Conservation (phyloP, 2,797 vertebrate genomes). For the Chloroceryle amazona region DNA sequence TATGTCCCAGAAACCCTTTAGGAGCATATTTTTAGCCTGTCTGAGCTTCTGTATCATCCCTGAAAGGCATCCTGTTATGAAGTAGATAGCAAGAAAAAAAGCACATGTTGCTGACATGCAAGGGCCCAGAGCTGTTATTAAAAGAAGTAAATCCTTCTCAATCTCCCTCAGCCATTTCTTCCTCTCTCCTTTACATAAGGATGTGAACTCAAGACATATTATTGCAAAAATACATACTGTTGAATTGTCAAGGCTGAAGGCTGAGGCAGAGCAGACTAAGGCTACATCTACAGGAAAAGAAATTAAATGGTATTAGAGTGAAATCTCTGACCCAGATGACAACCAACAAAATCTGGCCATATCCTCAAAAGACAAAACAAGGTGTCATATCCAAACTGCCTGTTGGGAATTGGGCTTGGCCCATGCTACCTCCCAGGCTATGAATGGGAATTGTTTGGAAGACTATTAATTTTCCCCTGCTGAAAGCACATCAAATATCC, state of each 20-base stretch:
- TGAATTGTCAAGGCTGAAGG: neutral
- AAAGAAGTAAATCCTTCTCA: slow-evolving; percentile 45
- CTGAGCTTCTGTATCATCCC: slow-evolving; percentile 5
- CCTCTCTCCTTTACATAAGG: slow-evolving; percentile 20
- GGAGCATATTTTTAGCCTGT: slow-evolving; percentile 44
- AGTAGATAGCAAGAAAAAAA: slow-evolving; percentile 45
- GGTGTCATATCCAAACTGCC: neutral
- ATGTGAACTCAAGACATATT: slow-evolving; percentile 11
- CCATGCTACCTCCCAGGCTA: neutral
- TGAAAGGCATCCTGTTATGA: slow-evolving; percentile 51
- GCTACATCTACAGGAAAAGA: neutral
- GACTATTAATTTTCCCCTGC: neutral
- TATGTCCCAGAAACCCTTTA: slow-evolving; percentile 26
- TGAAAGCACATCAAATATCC: neutral
- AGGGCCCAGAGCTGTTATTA: slow-evolving; percentile 40
- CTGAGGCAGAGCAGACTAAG: neutral
- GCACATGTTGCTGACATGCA: neutral
- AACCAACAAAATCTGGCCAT: neutral
- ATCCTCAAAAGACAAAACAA: slow-evolving; percentile 1
- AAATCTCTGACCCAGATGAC: neutral
- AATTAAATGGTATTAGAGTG: neutral
- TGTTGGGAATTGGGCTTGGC: neutral
- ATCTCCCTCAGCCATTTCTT: slow-evolving; percentile 5
- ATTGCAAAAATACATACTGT: neutral
- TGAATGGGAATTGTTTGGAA: neutral